phyloP scores from a whole-genome alignment of 2,888 invertebrate species.

The Diloba caeruleocephala region DNA sequence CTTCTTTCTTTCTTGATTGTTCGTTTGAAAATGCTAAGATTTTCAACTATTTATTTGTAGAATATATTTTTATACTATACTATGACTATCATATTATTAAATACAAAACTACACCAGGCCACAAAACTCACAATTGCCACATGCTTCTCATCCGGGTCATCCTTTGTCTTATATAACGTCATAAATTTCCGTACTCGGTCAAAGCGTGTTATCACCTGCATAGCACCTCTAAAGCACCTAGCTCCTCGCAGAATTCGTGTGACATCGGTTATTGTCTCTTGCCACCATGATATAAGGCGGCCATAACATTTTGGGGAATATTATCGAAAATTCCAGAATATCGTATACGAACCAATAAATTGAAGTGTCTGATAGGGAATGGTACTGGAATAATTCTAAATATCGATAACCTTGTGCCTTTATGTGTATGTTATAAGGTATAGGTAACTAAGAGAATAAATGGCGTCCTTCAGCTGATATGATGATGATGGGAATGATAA shows the following conservation, averaged over 20 bases:
- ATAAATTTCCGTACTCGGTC: constrained; percentile 48
- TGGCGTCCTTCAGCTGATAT: no score
- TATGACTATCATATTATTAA: no score
- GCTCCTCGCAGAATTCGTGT: constrained; percentile 64
- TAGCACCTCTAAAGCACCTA: constrained; percentile 24
- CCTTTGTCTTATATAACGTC: constrained; percentile 37
- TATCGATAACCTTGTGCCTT: no score
- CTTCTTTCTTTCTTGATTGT: no score
- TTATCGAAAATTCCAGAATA: constrained; percentile 37
- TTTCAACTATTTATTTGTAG: no score
- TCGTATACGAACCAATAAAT: constrained; percentile 4
- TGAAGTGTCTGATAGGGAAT: background rate
- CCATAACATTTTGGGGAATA: constrained; percentile 57
- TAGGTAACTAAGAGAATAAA: no score
- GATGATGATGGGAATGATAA: no score
- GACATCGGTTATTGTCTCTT: constrained; percentile 70
- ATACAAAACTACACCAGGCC: constrained; percentile 18
- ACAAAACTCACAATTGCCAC: background rate
- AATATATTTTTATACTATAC: no score
- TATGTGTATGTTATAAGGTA: no score
- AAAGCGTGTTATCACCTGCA: constrained; percentile 50
- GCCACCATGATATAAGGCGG: constrained; percentile 63
- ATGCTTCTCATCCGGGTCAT: constrained; percentile 18
- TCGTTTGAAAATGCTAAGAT: no score
- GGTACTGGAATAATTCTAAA: no score